Evolutionary conservation across 2,888 invertebrate genomes (phyloP), one percentile per base, ranked within the genome.

Genomic region (Oxystoma pomonae): DNA sequence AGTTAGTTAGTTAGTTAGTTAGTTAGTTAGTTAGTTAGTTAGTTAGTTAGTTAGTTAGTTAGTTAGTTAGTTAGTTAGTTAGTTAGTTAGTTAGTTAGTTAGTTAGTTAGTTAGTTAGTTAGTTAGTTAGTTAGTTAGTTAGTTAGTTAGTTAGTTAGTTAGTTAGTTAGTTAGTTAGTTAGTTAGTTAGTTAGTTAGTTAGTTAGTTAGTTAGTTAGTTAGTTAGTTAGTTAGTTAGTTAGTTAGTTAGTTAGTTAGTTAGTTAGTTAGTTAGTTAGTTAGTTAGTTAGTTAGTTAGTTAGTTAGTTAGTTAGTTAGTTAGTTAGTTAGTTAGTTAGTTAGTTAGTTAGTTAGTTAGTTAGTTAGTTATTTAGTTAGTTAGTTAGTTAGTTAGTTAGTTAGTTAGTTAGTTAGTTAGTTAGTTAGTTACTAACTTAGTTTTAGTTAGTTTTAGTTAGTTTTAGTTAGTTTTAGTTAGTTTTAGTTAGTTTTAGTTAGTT

Each of bases 341-440:
- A 53, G 18, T 17, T 53, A 53, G 18, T 9, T 53, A 53, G 18
- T 53, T 53, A 53, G 18, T 53, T 53, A 53, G 18, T 7, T 53
- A 53, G 16, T 53, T 53, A 53, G 53, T 53, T 53, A 53, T 53
- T 7, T 53, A 53, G 16, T 53, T 53, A 53, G 18, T 53, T 53
- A 53, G 18, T 9, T 53, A 53, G 18, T 53, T 53, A 53, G 18
- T 53, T 53, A 53, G 16, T 7, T 53, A 53, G 16, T 53, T 53
- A 53, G 16, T 53, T 53, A 53, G 16, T 7, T 53, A 53, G 16
- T 53, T 53, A 53, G 18, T 53, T 53, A 53, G 18, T 7, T 53
- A 57, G 19, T 57, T 57, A 57, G 19, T 57, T 20, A 57, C n/a
- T 35, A 35, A 12, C 5, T 35, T 35, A 35, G 35, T 3, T 35